These are phyloP conservation scores for Coenonympha arcania DNA, from an alignment of 2,888 invertebrate species.

Conservation along the genomic window DNA sequence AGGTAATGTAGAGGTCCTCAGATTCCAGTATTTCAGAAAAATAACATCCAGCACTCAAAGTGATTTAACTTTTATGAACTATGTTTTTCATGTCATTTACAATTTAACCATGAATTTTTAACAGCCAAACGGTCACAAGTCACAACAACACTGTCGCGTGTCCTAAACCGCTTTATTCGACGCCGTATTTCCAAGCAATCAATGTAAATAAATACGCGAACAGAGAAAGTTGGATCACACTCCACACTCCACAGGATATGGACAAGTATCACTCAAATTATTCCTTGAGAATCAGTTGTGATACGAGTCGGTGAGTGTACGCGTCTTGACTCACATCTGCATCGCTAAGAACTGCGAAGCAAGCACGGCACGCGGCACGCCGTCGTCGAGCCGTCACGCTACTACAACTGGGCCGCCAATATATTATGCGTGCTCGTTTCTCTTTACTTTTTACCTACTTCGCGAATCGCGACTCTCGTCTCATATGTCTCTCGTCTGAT, in stretches of 20 bases:
- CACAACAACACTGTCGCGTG: neutral
- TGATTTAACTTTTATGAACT: neutral
- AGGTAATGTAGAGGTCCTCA: neutral
- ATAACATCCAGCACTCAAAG: neutral
- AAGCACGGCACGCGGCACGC: slow-evolving; percentile 9
- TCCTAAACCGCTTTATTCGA: neutral
- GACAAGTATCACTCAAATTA: slow-evolving; percentile 10
- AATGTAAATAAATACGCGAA: slow-evolving; percentile 16
- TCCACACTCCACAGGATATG: slow-evolving; percentile 14
- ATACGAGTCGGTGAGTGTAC: slow-evolving; percentile 4
- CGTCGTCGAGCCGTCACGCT: slow-evolving; percentile 42
- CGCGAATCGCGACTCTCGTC: neutral
- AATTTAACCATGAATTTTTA: neutral
- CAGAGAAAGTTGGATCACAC: slow-evolving; percentile 12
- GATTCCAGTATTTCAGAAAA: neutral
- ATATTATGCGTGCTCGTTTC: slow-evolving; percentile 38
- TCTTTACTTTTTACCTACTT: slow-evolving; percentile 26
- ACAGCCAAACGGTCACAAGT: neutral
- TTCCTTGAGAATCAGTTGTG: neutral
- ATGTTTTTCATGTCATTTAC: neutral
- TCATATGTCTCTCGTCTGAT: neutral
- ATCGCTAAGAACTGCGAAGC: slow-evolving; percentile 23
- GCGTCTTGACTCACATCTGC: slow-evolving; percentile 14
- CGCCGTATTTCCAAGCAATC: slow-evolving; percentile 3
- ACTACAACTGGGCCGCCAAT: slow-evolving; percentile 49